Conservation (phyloP, 1,140 invertebrate species). For the Nasonia vitripennis region DNA sequence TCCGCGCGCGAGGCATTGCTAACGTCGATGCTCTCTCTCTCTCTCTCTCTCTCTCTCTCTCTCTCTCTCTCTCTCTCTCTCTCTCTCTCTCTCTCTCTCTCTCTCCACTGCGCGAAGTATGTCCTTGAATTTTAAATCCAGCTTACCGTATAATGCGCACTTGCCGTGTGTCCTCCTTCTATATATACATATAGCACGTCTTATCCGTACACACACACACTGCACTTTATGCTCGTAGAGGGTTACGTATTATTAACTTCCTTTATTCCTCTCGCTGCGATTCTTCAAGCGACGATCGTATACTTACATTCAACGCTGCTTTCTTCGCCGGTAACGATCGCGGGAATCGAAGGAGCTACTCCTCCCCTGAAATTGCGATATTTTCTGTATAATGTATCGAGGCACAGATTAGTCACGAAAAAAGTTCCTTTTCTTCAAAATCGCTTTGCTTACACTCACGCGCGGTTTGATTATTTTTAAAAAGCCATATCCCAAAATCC, state of each 20-base stretch:
- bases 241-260: neutral
- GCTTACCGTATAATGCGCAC: conserved; percentile 25
- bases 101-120: conserved; percentile 14
- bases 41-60: too few species aligned
- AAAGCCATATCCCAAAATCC: too few species aligned
- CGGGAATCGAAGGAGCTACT: neutral
- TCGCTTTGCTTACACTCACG: too few species aligned
- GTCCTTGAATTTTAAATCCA: conserved; percentile 41
- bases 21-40: neutral
- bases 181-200: neutral
- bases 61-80: neutral
- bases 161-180: neutral
- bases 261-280: neutral
- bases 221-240: neutral
- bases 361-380: neutral
- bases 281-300: neutral
- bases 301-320: neutral
- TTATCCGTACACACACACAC: neutral
- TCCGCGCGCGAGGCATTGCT: neutral
- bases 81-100: neutral
- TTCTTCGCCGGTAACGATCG: neutral
- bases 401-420: too few species aligned
- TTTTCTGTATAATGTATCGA: neutral
- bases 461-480: too few species aligned
- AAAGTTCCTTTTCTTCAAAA: neutral